Conservation (phyloP, 37 sponge, comb jelly and placozoan genomes). For the Theonella swinhoei region DNA sequence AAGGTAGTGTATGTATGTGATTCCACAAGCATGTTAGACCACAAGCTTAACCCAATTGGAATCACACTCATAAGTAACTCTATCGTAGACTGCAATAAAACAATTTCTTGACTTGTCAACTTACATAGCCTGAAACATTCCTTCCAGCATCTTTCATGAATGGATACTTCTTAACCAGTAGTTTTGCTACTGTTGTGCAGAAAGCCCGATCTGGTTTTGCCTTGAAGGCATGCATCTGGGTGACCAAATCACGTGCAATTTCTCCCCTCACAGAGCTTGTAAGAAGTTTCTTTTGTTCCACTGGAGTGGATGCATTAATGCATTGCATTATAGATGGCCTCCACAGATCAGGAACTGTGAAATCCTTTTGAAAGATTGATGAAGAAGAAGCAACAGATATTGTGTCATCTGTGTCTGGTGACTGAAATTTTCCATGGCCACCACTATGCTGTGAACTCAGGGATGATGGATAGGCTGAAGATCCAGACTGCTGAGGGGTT, state of each 20-base stretch:
- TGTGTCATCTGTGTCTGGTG: conserved; percentile 3
- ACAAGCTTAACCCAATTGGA: no score
- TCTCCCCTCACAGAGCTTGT: neutral
- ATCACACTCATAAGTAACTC: no score
- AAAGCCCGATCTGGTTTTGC: conserved; percentile 2
- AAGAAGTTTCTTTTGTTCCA: neutral
- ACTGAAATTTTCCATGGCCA: no score
- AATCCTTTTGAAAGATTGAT: no score
- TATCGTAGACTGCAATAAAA: no score
- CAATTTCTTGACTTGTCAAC: no score
- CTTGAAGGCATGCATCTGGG: neutral
- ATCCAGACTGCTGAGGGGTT: no score
- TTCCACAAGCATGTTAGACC: no score
- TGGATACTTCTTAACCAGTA: conserved; percentile 28
- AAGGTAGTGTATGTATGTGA: no score
- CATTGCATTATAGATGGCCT: conserved; percentile 17
- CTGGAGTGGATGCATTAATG: neutral
- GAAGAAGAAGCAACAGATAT: conserved; percentile 11
- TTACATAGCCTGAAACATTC: conserved; percentile 28
- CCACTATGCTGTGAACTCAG: no score
- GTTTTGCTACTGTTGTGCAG: conserved; percentile 4
- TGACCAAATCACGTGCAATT: neutral
- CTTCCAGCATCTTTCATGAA: conserved; percentile 12
- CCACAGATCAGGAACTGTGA: conserved; percentile 8
- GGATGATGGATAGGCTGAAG: no score